Evolutionary conservation across 2,113 vertebrate genomes (phyloP).

Genomic region (Periophthalmus modestus): DNA sequence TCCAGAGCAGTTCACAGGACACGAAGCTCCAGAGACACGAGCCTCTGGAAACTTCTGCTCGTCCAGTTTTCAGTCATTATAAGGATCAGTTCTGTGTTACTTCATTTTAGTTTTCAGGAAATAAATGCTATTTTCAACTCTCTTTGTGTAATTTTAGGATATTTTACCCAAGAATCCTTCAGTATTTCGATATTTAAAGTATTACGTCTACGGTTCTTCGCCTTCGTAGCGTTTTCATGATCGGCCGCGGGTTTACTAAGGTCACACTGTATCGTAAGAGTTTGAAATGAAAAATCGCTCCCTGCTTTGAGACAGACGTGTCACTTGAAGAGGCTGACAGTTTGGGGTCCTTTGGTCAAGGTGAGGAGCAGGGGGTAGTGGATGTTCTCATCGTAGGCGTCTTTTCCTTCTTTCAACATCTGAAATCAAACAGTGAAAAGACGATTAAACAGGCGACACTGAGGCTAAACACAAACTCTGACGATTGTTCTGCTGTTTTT

Average conservation of each 20-base stretch:
- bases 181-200: too few relatives aligned
- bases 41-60: neutral
- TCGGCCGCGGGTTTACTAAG: neutral
- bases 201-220: neutral
- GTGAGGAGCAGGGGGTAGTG: conserved; percentile 92
- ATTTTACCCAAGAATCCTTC: neutral
- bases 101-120: too few relatives aligned
- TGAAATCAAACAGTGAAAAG: conserved; percentile 73
- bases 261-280: neutral
- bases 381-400: conserved; percentile 90
- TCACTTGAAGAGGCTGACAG: conserved; percentile 47
- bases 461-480: too few relatives aligned
- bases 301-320: conserved; percentile 26
- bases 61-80: neutral
- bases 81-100: too few relatives aligned
- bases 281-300: conserved; percentile 5
- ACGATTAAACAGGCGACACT: neutral
- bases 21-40: neutral
- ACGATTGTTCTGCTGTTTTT: neutral
- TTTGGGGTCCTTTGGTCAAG: conserved; percentile 79
- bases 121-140: too few relatives aligned
- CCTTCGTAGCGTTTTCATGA: neutral
- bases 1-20: neutral
- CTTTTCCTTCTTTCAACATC: conserved; percentile 88
- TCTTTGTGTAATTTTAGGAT: neutral